Percentiles rank a stretch among this genome's conserved stretches.
phyloP scores from a whole-genome alignment of 2,113 vertebrate species.

The Alethe diademata region DNA sequence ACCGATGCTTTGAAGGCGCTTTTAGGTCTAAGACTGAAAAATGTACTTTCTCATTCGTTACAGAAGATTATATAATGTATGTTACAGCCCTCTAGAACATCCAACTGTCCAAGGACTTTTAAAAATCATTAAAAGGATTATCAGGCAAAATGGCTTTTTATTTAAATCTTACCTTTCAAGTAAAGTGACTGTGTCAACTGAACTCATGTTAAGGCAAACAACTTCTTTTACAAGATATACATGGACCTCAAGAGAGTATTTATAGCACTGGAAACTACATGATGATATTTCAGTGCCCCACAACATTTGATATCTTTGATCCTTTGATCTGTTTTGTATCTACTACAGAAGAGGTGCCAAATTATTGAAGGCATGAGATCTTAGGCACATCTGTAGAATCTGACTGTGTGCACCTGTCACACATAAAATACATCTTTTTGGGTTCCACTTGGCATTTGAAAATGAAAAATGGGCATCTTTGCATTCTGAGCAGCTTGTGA shows the following conservation, averaged over 20 bases:
- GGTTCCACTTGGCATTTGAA: not conserved
- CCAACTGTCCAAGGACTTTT: not conserved
- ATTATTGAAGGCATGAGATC: slow-evolving; percentile 22
- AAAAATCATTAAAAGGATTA: not conserved
- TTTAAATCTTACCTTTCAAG: not conserved
- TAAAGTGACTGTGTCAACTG: not conserved
- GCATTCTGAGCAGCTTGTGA: not conserved
- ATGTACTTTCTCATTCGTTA: fast-evolving
- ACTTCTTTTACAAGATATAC: not conserved
- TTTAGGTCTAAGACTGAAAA: not conserved
- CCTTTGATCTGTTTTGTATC: slow-evolving; percentile 21
- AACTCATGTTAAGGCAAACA: not conserved
- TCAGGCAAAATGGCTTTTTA: not conserved
- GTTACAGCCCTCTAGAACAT: not conserved
- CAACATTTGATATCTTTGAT: slow-evolving; percentile 16
- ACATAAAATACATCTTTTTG: slow-evolving; percentile 8
- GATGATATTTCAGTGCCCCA: not conserved
- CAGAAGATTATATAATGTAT: not conserved
- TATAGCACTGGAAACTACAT: not conserved
- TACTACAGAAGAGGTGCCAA: slow-evolving; percentile 1
- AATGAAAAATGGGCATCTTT: slow-evolving; percentile 9
- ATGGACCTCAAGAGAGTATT: not conserved
- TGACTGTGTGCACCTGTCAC: not conserved
- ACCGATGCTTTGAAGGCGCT: fast-evolving
- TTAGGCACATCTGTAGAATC: slow-evolving; percentile 11